A percentile compares a stretch with the other conserved stretches of the same genome.
Conservation (phyloP, 2,888 invertebrate species). For the Piscicola geometra region DNA sequence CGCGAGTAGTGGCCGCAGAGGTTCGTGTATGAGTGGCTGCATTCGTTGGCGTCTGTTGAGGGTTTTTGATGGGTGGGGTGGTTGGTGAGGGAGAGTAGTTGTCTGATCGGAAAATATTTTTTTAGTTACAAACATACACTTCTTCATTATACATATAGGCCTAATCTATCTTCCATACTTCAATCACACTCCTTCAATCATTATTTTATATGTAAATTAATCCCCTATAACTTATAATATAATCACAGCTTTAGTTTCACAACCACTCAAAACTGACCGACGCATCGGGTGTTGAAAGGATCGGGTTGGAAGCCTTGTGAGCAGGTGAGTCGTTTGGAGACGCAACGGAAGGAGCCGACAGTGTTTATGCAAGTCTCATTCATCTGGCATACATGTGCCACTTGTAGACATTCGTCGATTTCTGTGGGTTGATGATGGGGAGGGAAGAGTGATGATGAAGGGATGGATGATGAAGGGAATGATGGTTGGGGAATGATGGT, state of each 20-base stretch:
- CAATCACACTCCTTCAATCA: no score
- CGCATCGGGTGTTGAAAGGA: conserved; percentile 38
- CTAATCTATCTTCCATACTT: no score
- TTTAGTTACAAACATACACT: no score
- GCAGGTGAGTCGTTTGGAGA: conserved; percentile 44
- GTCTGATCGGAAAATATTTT: no score
- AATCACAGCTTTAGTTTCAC: no score
- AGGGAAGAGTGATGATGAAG: neutral
- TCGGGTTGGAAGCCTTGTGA: conserved; percentile 37
- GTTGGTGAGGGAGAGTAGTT: no score
- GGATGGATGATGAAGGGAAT: neutral
- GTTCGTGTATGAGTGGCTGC: conserved; percentile 47
- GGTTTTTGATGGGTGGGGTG: no score
- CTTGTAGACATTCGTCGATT: conserved; percentile 12
- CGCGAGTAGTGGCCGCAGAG: conserved; percentile 10
- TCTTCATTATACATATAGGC: no score
- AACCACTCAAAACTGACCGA: no score
- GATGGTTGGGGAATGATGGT: neutral
- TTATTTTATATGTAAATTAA: no score
- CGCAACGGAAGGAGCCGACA: conserved; percentile 62
- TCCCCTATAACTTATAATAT: no score
- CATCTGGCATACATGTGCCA: neutral
- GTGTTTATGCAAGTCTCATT: conserved; percentile 73
- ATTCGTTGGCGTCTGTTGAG: conserved; percentile 50
- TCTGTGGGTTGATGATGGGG: no score